Conservation (phyloP, 2,888 invertebrate species). For the Copidosoma aretas region DNA sequence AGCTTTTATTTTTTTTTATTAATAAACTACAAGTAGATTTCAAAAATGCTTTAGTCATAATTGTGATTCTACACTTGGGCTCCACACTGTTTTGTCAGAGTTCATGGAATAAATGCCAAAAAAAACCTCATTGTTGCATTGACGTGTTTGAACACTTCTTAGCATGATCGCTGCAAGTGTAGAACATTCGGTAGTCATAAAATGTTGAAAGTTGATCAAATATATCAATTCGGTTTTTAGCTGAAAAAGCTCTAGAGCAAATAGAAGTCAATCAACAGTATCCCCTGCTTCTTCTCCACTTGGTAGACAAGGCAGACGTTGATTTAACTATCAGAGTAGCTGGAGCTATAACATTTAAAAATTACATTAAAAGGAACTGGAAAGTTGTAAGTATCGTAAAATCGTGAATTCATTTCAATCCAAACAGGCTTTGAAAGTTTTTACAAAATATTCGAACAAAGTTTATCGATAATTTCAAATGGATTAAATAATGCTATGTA, state of each 20-base stretch:
- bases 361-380: conserved; percentile 97
- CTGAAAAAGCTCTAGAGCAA: conserved; percentile 89
- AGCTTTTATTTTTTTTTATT: background rate
- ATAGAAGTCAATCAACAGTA: conserved; percentile 92
- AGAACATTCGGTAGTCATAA: too few species aligned
- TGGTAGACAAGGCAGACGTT: conserved; percentile 83
- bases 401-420: too few species aligned
- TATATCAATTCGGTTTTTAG: conserved; percentile 62
- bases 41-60: background rate
- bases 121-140: background rate
- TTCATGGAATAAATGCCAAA: background rate
- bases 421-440: background rate
- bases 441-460: background rate
- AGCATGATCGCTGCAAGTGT: too few species aligned
- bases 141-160: too few species aligned
- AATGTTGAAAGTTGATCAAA: too few species aligned
- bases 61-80: background rate
- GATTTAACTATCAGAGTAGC: conserved; percentile 85
- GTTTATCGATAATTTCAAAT: too few species aligned
- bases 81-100: background rate
- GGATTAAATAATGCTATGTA: too few species aligned
- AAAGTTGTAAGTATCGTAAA: conserved; percentile 70
- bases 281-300: conserved; percentile 81
- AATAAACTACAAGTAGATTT: background rate
- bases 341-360: conserved; percentile 94